These are phyloP conservation scores for Glaucomys volans DNA, from an alignment of 2,113 vertebrate genomes.

Conservation along the genomic window DNA sequence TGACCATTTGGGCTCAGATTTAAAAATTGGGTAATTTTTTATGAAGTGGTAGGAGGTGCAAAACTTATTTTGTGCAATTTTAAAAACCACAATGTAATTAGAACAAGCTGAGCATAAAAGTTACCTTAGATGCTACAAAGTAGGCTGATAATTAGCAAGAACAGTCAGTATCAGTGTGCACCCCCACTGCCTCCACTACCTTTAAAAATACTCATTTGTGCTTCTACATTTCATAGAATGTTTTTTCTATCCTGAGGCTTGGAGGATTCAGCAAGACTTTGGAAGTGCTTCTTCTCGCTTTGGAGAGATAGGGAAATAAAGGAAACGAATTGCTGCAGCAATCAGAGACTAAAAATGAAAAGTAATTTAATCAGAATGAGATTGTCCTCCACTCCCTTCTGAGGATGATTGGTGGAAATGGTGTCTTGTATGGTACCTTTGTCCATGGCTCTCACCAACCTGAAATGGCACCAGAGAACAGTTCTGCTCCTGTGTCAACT, in stretches of 20 bases:
- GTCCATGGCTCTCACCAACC: rapidly evolving
- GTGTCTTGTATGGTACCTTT: neutral
- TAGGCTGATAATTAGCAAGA: neutral
- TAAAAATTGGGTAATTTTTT: slow-evolving; percentile 48
- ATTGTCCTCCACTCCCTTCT: neutral
- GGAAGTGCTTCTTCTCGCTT: slow-evolving; percentile 47
- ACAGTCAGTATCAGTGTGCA: neutral
- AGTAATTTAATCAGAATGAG: slow-evolving; percentile 10
- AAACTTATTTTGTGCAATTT: slow-evolving; percentile 39
- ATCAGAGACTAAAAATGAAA: slow-evolving; percentile 58
- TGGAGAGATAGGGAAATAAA: slow-evolving; percentile 54
- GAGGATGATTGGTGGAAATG: neutral
- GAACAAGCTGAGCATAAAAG: neutral
- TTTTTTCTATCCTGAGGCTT: slow-evolving; percentile 6
- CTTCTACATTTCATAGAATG: neutral
- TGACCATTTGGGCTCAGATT: slow-evolving; percentile 28
- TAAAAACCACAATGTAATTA: slow-evolving; percentile 18
- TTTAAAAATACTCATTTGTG: neutral
- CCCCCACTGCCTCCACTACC: neutral
- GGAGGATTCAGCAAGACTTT: slow-evolving; percentile 27
- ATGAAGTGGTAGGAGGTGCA: neutral
- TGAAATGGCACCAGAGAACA: neutral
- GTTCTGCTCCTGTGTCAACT: neutral
- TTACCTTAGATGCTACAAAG: slow-evolving; percentile 33
- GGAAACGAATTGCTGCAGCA: slow-evolving; percentile 44